Percentiles rank a stretch among this genome's conserved stretches.
phyloP scores from a whole-genome alignment of 2,113 vertebrate species.

The Notothenia rossii region DNA sequence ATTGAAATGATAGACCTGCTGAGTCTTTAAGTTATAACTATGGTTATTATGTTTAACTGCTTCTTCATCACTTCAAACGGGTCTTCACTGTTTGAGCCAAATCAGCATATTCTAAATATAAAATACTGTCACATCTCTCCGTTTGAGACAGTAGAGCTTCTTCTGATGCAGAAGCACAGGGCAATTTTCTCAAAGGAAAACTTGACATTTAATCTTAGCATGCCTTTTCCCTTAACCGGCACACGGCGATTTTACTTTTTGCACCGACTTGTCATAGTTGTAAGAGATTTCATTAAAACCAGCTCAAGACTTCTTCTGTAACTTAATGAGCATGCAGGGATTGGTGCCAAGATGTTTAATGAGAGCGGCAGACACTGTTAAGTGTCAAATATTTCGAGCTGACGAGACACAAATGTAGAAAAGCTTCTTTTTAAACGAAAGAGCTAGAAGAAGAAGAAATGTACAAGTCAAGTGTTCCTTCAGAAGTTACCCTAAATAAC shows the following conservation, averaged over 20 bases:
- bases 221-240: slow-evolving; percentile 36
- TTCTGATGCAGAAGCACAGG: neutral
- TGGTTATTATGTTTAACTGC: slow-evolving; percentile 3
- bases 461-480: slow-evolving; percentile 32
- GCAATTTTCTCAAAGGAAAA: slow-evolving; percentile 46
- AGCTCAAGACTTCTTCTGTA: slow-evolving; percentile 3
- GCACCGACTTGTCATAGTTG: slow-evolving; percentile 7
- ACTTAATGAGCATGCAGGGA: slow-evolving; percentile 25
- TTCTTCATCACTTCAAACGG: neutral
- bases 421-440: neutral
- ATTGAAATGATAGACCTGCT: neutral
- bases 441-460: neutral
- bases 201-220: slow-evolving; percentile 49
- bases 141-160: neutral
- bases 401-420: slow-evolving; percentile 26
- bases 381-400: slow-evolving; percentile 19
- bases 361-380: slow-evolving; percentile 21
- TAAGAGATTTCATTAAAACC: slow-evolving; percentile 23
- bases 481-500: slow-evolving; percentile 6
- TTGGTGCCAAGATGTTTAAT: neutral
- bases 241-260: slow-evolving; percentile 25
- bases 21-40: neutral
- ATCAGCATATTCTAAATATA: slow-evolving; percentile 34
- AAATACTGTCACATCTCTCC: slow-evolving; percentile 2
- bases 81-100: neutral